These are phyloP conservation scores for Clivina fossor DNA, from an alignment of 2,888 invertebrate species.

Conservation along the genomic window DNA sequence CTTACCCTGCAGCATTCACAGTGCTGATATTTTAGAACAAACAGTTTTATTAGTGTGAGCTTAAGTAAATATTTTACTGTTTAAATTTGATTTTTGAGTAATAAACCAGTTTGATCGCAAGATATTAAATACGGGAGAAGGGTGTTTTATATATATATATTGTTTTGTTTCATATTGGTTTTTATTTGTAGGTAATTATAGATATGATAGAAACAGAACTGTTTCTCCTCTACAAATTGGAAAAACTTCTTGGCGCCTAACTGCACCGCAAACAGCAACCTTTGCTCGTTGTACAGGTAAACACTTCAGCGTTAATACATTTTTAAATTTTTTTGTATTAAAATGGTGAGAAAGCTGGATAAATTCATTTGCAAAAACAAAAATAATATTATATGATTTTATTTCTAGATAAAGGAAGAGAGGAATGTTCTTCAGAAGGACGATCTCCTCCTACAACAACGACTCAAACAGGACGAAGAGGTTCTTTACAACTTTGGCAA, in stretches of 20 bases:
- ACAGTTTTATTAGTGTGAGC: slow-evolving; percentile 12
- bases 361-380: not conserved
- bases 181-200: slow-evolving; percentile 26
- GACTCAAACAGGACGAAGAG: slow-evolving; percentile 59
- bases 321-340: not conserved
- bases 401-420: slow-evolving; percentile 24
- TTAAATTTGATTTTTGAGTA: slow-evolving; percentile 18
- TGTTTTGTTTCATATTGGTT: too few relatives aligned
- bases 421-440: slow-evolving; percentile 39
- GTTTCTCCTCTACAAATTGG: slow-evolving; percentile 20
- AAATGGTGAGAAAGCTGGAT: not conserved
- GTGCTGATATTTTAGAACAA: slow-evolving; percentile 7
- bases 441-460: slow-evolving; percentile 31
- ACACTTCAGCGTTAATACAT: not conserved
- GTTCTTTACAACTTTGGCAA: slow-evolving; percentile 92
- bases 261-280: slow-evolving; percentile 11
- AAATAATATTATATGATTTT: not conserved
- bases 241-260: slow-evolving; percentile 23
- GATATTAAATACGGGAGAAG: not conserved
- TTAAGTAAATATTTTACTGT: slow-evolving; percentile 15
- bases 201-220: slow-evolving; percentile 27
- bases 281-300: slow-evolving; percentile 20
- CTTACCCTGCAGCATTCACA: slow-evolving; percentile 2
- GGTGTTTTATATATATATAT: not conserved
- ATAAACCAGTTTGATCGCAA: too few relatives aligned